These are phyloP conservation scores for Aspidoscelis tigris DNA, from an alignment of 2,113 vertebrate species.

Conservation along the genomic window DNA sequence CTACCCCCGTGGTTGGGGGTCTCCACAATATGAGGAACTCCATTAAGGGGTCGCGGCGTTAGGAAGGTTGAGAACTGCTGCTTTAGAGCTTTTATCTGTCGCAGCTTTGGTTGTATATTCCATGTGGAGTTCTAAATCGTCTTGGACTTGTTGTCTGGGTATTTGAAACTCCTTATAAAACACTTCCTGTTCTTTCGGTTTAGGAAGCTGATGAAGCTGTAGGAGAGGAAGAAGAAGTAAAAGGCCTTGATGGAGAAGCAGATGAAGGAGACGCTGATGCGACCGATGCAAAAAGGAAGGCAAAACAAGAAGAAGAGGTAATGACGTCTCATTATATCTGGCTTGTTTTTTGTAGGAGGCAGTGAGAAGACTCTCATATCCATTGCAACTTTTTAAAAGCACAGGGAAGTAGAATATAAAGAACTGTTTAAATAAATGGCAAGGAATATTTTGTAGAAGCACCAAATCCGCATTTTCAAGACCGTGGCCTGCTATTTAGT, in stretches of 20 bases:
- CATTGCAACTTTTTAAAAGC: neutral
- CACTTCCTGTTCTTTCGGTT: slow-evolving; percentile 13
- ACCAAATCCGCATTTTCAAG: neutral
- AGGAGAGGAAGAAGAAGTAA: slow-evolving; percentile 77
- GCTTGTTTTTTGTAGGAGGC: neutral
- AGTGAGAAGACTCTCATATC: slow-evolving; percentile 3
- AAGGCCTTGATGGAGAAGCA: slow-evolving; percentile 84
- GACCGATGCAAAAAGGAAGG: slow-evolving; percentile 83
- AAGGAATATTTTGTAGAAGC: neutral
- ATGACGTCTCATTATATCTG: accelerated
- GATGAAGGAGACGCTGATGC: slow-evolving; percentile 94
- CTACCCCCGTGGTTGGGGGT: no score
- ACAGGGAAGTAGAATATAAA: neutral
- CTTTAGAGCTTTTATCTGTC: no score
- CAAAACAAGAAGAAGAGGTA: slow-evolving; percentile 94
- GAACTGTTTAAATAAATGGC: accelerated
- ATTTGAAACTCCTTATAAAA: neutral
- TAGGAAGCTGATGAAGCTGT: slow-evolving; percentile 67
- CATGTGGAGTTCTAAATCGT: neutral
- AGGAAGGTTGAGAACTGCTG: no score
- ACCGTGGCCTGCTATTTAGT: neutral
- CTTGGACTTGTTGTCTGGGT: neutral
- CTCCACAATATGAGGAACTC: no score
- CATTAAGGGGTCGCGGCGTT: no score
- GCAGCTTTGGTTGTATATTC: neutral